These are phyloP conservation scores for Rissa tridactyla DNA, from an alignment of 2,113 vertebrate species.

Conservation along the genomic window DNA sequence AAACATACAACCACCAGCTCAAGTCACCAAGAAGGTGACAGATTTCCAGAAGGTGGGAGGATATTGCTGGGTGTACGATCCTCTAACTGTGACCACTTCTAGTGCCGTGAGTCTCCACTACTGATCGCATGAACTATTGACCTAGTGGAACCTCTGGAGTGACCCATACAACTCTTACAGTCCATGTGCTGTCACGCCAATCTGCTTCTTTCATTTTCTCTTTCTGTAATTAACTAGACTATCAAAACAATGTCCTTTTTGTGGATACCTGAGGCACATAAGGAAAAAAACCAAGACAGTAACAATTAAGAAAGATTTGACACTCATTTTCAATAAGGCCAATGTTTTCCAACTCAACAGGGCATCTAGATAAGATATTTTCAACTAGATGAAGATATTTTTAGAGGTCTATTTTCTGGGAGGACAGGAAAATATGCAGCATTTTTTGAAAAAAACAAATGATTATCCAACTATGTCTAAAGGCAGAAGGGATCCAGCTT, in stretches of 20 bases:
- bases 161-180: background rate
- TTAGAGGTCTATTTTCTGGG: background rate
- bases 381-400: background rate
- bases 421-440: background rate
- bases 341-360: background rate
- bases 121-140: background rate
- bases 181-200: background rate
- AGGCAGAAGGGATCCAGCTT: background rate
- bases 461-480: background rate
- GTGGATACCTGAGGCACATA: background rate
- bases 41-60: background rate
- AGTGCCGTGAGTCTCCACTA: background rate
- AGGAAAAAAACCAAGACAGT: background rate
- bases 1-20: background rate
- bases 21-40: background rate
- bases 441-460: background rate
- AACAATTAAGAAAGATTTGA: background rate
- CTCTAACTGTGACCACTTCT: background rate
- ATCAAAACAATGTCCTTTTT: background rate
- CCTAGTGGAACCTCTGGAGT: background rate
- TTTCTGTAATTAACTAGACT: background rate
- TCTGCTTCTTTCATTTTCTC: background rate
- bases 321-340: background rate
- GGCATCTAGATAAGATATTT: background rate
- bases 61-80: background rate